These are phyloP conservation scores for Phodopus roborovskii DNA, from an alignment of 2,113 vertebrate species.

Conservation along the genomic window DNA sequence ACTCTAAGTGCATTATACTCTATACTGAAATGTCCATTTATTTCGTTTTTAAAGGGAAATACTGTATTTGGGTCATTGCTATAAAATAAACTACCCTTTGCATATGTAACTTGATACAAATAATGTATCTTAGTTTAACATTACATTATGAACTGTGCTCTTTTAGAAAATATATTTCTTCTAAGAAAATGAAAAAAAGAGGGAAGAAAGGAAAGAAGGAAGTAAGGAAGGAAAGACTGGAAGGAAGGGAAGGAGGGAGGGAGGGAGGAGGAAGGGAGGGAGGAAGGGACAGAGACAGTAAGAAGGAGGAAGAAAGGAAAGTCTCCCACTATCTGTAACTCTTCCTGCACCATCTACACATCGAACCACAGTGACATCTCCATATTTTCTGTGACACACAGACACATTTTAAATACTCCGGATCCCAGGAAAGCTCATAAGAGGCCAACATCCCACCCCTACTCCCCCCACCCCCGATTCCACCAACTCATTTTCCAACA, in stretches of 20 bases:
- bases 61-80: slow-evolving; percentile 53
- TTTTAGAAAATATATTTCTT: slow-evolving; percentile 29
- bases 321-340: not conserved
- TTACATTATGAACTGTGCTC: slow-evolving; percentile 24
- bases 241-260: too few species aligned
- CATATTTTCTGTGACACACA: not conserved
- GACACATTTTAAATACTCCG: slow-evolving; percentile 36
- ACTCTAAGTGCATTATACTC: not conserved
- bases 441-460: not conserved
- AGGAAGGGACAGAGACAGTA: not conserved
- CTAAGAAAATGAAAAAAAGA: not conserved
- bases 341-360: not conserved
- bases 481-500: slow-evolving; percentile 48
- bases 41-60: slow-evolving; percentile 35
- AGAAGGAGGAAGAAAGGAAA: too few species aligned
- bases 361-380: not conserved
- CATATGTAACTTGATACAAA: slow-evolving; percentile 44
- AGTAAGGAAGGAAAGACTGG: not conserved
- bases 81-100: slow-evolving; percentile 50
- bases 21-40: not conserved
- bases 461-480: not conserved
- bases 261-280: not conserved
- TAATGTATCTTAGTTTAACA: slow-evolving; percentile 37
- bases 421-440: slow-evolving; percentile 51
- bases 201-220: too few species aligned